phyloP scores from a whole-genome alignment of 2,888 invertebrate genomes.

The Abrostola triplasia region DNA sequence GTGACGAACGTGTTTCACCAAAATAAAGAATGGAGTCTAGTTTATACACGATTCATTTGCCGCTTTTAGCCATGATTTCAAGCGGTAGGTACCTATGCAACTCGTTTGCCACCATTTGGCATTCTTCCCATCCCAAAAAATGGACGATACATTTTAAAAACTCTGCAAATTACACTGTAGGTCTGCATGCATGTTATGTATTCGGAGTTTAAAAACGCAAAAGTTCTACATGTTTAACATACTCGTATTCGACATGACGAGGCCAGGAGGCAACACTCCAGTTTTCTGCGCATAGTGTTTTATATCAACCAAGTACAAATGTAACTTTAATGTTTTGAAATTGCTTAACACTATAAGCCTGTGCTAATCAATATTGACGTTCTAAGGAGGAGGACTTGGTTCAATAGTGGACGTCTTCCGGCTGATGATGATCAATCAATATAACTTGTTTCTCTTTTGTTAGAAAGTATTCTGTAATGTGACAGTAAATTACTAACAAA shows the following conservation, averaged over 20 bases:
- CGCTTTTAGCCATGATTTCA: constrained; percentile 18
- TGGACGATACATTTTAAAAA: constrained; percentile 26
- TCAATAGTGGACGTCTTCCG: no score
- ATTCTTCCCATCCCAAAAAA: constrained; percentile 44
- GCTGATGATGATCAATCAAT: no score
- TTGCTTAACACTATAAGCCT: no score
- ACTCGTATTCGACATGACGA: background rate
- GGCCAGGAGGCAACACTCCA: background rate
- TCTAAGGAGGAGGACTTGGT: no score
- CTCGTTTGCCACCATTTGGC: constrained; percentile 44
- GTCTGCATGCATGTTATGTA: constrained; percentile 16
- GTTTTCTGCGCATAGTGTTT: background rate
- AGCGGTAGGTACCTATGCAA: constrained; percentile 37
- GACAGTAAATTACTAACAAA: no score
- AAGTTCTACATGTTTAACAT: constrained; percentile 15
- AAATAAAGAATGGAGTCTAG: constrained; percentile 19
- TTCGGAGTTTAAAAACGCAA: constrained; percentile 18
- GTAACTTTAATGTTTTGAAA: no score
- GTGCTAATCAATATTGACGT: no score
- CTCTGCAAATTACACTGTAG: constrained; percentile 9
- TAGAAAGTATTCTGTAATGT: no score
- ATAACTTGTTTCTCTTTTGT: no score
- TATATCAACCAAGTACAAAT: background rate
- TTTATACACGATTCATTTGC: constrained; percentile 45
- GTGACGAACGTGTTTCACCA: background rate